These are phyloP conservation scores for Ischnus inquisitorius DNA, from an alignment of 2,888 invertebrate species.

Conservation along the genomic window DNA sequence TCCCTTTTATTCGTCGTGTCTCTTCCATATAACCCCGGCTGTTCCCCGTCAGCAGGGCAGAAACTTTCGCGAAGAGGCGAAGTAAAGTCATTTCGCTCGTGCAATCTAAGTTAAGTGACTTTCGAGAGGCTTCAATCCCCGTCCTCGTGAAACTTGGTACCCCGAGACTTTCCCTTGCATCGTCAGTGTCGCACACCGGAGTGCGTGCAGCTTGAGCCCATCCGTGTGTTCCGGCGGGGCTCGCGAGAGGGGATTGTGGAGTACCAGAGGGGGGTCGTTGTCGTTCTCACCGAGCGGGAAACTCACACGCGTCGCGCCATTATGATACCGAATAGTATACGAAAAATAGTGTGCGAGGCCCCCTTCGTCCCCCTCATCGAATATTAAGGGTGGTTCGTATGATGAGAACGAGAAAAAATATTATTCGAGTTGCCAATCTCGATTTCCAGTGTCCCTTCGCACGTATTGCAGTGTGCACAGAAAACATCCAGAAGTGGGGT, in stretches of 20 bases:
- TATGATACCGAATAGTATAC: not conserved
- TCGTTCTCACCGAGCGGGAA: not conserved
- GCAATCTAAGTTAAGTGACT: conserved; percentile 86
- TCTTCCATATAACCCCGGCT: conserved; percentile 16
- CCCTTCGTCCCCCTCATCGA: not conserved
- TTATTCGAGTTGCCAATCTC: conserved; percentile 65
- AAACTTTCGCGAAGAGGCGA: conserved; percentile 80
- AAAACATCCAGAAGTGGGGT: not conserved
- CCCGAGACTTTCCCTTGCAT: conserved; percentile 63
- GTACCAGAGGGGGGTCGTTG: conserved; percentile 29
- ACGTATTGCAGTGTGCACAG: not conserved
- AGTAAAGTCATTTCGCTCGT: conserved; percentile 84
- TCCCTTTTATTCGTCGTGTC: conserved; percentile 43
- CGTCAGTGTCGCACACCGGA: conserved; percentile 24
- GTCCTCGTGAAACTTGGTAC: conserved; percentile 76
- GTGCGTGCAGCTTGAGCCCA: conserved; percentile 38
- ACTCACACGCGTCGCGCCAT: not conserved
- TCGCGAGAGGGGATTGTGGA: not conserved
- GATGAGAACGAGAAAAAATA: conserved; percentile 61
- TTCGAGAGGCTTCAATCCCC: conserved; percentile 81
- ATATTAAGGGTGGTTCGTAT: conserved; percentile 24
- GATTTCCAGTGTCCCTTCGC: conserved; percentile 35
- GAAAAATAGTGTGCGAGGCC: conserved; percentile 16
- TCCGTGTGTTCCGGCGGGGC: conserved; percentile 15
- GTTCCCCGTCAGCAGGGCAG: conserved; percentile 61